A percentile compares a stretch with the other conserved stretches of the same genome.
Conservation (phyloP, 92 coral and sea anemone genomes). For the Isaurus tuberculatus region DNA sequence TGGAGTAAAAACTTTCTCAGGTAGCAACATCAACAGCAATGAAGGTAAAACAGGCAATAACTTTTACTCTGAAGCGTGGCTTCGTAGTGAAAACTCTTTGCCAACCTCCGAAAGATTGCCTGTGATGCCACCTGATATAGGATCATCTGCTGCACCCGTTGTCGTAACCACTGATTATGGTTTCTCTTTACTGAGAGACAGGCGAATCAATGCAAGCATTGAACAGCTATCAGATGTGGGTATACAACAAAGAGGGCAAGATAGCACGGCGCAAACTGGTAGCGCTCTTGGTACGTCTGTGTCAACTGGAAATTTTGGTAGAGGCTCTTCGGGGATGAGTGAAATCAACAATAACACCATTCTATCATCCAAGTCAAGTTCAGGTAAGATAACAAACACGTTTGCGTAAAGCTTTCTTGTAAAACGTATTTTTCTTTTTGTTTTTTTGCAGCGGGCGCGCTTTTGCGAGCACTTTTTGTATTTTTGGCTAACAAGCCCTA, state of each 20-base stretch:
- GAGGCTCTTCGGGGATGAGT: background rate
- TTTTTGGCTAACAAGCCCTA: too few relatives aligned
- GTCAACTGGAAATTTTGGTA: background rate
- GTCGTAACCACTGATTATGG: background rate
- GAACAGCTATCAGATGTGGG: background rate
- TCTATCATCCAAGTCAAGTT: background rate
- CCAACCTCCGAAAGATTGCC: background rate
- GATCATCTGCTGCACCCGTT: background rate
- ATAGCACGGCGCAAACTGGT: background rate
- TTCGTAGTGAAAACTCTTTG: background rate
- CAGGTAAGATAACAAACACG: background rate
- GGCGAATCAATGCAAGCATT: background rate
- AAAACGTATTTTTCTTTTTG: too few relatives aligned
- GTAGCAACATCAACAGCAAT: background rate
- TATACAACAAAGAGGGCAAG: background rate
- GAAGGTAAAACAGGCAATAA: background rate
- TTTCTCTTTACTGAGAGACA: background rate
- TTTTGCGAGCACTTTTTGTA: too few relatives aligned
- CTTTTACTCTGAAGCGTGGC: background rate
- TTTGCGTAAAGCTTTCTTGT: too few relatives aligned
- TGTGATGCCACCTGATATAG: background rate
- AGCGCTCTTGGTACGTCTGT: background rate
- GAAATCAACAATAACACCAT: slow-evolving; percentile 1
- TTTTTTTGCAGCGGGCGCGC: too few relatives aligned
- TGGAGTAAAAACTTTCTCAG: background rate